Conservation (phyloP, 64 coral and sea anemone genomes). For the Stichodactyla mertensii region DNA sequence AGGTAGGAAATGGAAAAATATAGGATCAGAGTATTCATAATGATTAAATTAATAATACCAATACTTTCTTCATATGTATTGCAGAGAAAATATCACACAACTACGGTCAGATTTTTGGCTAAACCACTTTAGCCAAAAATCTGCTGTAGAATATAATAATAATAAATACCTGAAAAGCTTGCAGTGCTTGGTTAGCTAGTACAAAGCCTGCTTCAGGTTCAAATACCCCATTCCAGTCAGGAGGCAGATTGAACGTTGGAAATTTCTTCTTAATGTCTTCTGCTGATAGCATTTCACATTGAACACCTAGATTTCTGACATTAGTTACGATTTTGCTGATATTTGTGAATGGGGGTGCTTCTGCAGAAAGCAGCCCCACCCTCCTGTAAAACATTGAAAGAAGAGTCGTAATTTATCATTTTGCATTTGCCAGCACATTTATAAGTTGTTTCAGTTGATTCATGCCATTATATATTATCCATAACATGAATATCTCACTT, state of each 20-base stretch:
- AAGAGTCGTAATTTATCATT: no score
- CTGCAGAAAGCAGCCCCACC: conserved; percentile 35
- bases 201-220: conserved; percentile 39
- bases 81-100: no score
- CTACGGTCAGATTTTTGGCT: no score
- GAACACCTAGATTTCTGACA: conserved; percentile 28
- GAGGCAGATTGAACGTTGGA: conserved; percentile 28
- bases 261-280: conserved; percentile 28
- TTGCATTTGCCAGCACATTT: neutral
- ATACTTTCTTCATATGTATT: no score
- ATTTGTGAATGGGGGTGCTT: conserved; percentile 29
- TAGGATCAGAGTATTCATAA: no score
- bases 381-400: conserved; percentile 23
- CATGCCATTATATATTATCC: no score
- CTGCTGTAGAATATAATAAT: no score
- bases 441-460: neutral
- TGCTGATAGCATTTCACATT: conserved; percentile 27
- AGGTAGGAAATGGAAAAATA: no score
- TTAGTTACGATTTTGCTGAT: conserved; percentile 8
- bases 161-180: conserved; percentile 27
- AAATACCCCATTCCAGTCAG: conserved; percentile 12
- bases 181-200: conserved; percentile 29
- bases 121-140: no score
- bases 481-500: conserved; percentile 18
- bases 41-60: no score